A percentile compares a stretch with the other conserved stretches of the same genome.
Conservation (phyloP, 2,797 vertebrate genomes). For the Bovichtus diacanthus region DNA sequence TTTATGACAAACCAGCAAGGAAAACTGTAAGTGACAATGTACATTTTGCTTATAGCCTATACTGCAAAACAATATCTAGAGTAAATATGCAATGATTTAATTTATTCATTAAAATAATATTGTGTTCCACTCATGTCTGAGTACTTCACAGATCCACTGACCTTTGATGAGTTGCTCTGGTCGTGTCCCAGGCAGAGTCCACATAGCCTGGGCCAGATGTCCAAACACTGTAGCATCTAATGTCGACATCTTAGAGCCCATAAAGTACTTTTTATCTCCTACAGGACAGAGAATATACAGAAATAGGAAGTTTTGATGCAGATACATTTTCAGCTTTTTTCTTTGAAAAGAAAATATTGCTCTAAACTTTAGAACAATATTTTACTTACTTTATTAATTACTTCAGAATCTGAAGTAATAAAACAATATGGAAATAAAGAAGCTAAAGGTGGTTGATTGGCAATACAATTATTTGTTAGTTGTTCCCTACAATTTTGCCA, state of each 20-base stretch:
- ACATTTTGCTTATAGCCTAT: too few species aligned
- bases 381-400: too few species aligned
- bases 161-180: conserved; percentile 97
- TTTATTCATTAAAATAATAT: background rate
- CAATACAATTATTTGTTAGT: background rate
- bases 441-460: background rate
- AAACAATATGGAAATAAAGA: conserved; percentile 5
- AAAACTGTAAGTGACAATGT: too few species aligned
- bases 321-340: background rate
- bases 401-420: background rate
- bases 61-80: background rate
- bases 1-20: too few species aligned
- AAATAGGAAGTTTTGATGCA: background rate
- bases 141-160: conserved; percentile 62
- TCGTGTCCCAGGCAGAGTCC: conserved; percentile 95
- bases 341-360: background rate
- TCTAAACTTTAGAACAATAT: too few species aligned
- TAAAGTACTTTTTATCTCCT: conserved; percentile 99
- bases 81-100: background rate
- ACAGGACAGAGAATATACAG: conserved; percentile 48
- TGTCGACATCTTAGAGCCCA: conserved; percentile 94
- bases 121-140: background rate
- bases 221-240: conserved; percentile 97
- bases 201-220: conserved; percentile 97
- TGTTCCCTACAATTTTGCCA: background rate